Evolutionary conservation across 2,113 vertebrate species (phyloP), one percentile per base, ranked within the genome.

Genomic region (Salvator merianae): DNA sequence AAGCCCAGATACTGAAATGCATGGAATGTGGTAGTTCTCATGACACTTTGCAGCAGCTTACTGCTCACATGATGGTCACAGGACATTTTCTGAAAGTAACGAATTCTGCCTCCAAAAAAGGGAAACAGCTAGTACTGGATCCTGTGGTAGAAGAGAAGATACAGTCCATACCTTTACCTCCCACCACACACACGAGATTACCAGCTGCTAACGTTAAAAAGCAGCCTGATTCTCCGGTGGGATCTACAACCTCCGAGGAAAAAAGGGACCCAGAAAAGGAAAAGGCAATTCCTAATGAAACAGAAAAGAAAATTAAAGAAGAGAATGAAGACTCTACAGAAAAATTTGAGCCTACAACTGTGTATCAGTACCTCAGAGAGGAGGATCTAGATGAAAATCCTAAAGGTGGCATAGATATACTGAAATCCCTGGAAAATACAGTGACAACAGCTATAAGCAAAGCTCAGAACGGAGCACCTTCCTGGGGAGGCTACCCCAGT

Each of bases 1-100:
- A 99, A 90, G 98, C 99, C 36, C 99, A 99, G 93, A 99, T 99
- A 93, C 96, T 99, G 68, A 99, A 99, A 94, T 99, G 99, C 93
- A 99, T 99, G 99, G 99, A 99, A 90, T 99, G 99, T 4, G 99
- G 99, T 84, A 99, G 99, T 94, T 99, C 98, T 55, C 99, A 99
- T 43, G 99, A 99, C 85, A 99, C 99, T 78, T 93, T 99, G 95
- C 98, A 99, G 89, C 99, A 99, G 93, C 97, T 99, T 87, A 99
- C 99, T 1, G 98, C 99, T 88, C 99, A 99, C 91, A 99, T 99
- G 99, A 99, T 99, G 99, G 98, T 99, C 92, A 99, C 99, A 0
- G 99, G 99, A 84, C 99, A 99, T 93, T 99, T 99, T 93, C 90
- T 99, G 68, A 99, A 99, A 94, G 99, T 99, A 81, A 99, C 99